Conservation (phyloP, 2,888 invertebrate species). For the Drosophila mulleri region DNA sequence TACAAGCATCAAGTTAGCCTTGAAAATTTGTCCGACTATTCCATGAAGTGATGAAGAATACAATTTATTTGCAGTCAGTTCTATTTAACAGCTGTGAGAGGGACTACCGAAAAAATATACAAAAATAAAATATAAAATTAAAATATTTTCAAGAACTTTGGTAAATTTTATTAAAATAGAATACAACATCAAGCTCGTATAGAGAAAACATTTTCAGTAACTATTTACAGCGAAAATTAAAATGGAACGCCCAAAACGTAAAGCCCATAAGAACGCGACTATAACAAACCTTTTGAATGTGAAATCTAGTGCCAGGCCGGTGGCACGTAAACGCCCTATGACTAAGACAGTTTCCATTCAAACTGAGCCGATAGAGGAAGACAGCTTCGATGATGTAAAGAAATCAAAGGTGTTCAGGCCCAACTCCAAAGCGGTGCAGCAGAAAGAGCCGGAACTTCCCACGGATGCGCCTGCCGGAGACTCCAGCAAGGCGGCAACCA, state of each 20-base stretch:
- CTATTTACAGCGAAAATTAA: neutral
- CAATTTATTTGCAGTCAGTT: neutral
- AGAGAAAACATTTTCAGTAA: neutral
- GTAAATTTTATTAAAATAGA: neutral
- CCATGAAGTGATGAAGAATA: too few relatives aligned
- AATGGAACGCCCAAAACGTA: constrained; percentile 3
- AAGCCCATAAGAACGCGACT: constrained; percentile 4
- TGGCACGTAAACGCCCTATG: neutral
- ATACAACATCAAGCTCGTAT: neutral
- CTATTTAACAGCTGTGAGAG: neutral
- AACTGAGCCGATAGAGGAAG: constrained; percentile 3
- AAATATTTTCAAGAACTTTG: neutral
- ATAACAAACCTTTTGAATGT: neutral
- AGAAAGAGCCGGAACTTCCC: neutral
- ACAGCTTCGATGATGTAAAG: neutral
- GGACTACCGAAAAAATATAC: neutral
- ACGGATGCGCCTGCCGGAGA: neutral
- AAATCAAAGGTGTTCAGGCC: neutral
- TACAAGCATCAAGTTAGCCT: constrained; percentile 9
- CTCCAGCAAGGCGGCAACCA: neutral
- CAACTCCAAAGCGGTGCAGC: neutral
- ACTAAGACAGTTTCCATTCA: neutral
- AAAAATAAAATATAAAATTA: neutral
- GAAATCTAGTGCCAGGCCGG: neutral
- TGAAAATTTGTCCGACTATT: neutral